Percentiles rank a stretch among this genome's conserved stretches.
Conservation (phyloP, 2,888 invertebrate species). For the Rhabditophanes sp. region DNA sequence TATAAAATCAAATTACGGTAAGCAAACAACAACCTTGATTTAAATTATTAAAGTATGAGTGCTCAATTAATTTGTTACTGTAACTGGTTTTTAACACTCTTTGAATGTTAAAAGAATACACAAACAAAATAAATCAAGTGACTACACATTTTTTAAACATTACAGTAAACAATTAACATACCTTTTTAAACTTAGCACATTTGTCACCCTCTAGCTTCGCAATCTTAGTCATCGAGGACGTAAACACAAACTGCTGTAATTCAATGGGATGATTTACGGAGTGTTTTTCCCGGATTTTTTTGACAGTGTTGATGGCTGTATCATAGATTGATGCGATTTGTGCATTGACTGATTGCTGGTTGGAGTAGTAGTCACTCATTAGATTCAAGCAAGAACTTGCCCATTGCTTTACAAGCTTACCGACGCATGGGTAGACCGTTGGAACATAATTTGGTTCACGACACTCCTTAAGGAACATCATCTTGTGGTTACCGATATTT, state of each 20-base stretch:
- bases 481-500: constrained; percentile 12
- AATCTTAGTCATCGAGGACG: constrained; percentile 12
- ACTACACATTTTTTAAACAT: neutral
- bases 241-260: constrained; percentile 9
- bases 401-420: constrained; percentile 4
- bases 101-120: neutral
- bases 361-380: constrained; percentile 10
- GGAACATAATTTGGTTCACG: constrained; percentile 12
- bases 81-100: too few relatives aligned
- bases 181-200: constrained; percentile 3
- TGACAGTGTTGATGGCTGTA: constrained; percentile 12
- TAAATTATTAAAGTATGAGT: too few relatives aligned
- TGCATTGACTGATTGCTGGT: constrained; percentile 12
- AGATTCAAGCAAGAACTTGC: constrained; percentile 2
- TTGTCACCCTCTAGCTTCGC: constrained; percentile 10
- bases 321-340: constrained; percentile 15
- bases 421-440: constrained; percentile 17
- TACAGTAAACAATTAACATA: neutral
- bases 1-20: too few relatives aligned
- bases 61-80: too few relatives aligned
- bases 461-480: constrained; percentile 21
- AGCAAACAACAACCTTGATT: too few relatives aligned
- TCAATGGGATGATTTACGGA: too few relatives aligned
- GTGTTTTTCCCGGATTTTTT: constrained; percentile 6
- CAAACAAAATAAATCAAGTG: neutral